Base-by-base conservation (phyloP, 2,797 vertebrate genomes). In the Acipenser transmontanus region DNA sequence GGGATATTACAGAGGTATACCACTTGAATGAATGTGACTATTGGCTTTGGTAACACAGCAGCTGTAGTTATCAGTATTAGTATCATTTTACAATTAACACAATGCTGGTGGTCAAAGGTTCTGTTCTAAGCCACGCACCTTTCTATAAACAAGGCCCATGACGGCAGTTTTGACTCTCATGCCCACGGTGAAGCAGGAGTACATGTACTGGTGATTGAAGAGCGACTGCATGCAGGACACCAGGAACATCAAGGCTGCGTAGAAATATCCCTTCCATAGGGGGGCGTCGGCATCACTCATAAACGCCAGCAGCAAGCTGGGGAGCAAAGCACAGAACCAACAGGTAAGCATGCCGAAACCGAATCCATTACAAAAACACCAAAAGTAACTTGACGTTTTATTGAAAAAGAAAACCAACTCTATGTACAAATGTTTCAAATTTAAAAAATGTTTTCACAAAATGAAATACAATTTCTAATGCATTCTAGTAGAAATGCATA, bases 171-270 rank as follows among this genome's bases (percentile, higher is more conserved):
- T 95, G 66, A 99, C 87, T 70, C 93, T 89, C 91, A 97, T 82
- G 49, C 96, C 95, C 69, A 96, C 87, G 1, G 95, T 86, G 75
- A 95, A 94, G 79, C 93, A 90, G 51, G 86, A 78, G 77, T 96
- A 97, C 92, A 97, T 94, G 65, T 92, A 91, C 62, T 90, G 93
- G 52, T 99, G 96, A 77, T 94, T 94, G 69, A 96, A 94, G 50
- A 98, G 82, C 0, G 92, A 95, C 86, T 97, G 95, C 14, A 97
- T 88, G 63, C 93, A 94, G 66, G 93, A 94, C 1, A 94, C 80
- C 59, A 95, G 74, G 84, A 97, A 95, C 86, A 98, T 87, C 11
- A 92, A 73, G 0, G 81, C 79, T 6, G 93, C 93, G 1, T 91
- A 95, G 81, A 96, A 87, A 73, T 92, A 94, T 69, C 96, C 96